Percentiles rank a stretch among this genome's conserved stretches.
Evolutionary conservation across 2,888 invertebrate species (phyloP).

Genomic region (Hypena proboscidalis): DNA sequence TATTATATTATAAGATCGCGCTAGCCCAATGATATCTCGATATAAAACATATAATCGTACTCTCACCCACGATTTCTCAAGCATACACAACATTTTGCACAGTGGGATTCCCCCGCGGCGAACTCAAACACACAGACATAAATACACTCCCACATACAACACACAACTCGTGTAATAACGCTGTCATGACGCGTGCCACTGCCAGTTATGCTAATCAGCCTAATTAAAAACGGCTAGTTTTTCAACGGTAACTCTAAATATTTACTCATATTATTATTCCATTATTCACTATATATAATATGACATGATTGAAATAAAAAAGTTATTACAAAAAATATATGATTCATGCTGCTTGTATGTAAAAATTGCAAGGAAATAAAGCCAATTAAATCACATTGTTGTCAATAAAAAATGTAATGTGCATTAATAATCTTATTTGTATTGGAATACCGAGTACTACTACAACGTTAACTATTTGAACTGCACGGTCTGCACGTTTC

Average conservation of each 20-base stretch:
- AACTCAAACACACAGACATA: conserved; percentile 23
- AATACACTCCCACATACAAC: conserved; percentile 23
- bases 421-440: conserved; percentile 10
- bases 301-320: conserved; percentile 3
- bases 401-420: conserved; percentile 2
- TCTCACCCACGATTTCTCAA: conserved; percentile 40
- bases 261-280: neutral
- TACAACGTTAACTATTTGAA: conserved; percentile 2
- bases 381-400: neutral
- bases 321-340: conserved; percentile 2
- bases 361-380: neutral
- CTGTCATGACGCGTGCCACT: conserved; percentile 40
- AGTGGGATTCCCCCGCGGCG: conserved; percentile 69
- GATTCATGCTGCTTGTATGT: conserved; percentile 6
- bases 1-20: no score
- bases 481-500: neutral
- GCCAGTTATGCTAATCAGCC: conserved; percentile 47
- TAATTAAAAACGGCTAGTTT: conserved; percentile 51
- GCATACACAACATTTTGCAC: conserved; percentile 50
- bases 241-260: conserved; percentile 35
- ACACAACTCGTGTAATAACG: neutral
- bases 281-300: no score
- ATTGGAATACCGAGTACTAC: conserved; percentile 5
- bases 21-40: no score
- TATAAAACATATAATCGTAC: neutral